phyloP scores from a whole-genome alignment of 2,797 vertebrate genomes.

The Atherinosoma microstoma region DNA sequence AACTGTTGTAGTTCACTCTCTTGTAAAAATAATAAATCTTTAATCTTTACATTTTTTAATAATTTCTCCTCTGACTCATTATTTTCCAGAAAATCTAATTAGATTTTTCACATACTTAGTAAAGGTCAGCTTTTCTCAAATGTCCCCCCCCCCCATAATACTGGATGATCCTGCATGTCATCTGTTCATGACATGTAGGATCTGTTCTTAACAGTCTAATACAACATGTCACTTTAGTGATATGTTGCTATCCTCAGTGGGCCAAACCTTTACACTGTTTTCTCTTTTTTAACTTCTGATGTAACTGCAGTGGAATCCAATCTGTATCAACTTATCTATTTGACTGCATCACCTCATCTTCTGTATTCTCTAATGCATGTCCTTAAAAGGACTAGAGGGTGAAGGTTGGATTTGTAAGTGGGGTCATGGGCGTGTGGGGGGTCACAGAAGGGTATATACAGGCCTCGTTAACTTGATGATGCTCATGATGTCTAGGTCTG shows the following conservation, averaged over 20 bases:
- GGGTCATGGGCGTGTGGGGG: constrained; percentile 48
- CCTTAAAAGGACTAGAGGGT: constrained; percentile 83
- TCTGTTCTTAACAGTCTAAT: constrained; percentile 24
- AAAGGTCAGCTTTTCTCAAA: constrained; percentile 28
- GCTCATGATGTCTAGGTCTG: constrained; percentile 27
- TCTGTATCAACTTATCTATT: constrained; percentile 58
- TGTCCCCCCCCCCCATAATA: constrained; percentile 39
- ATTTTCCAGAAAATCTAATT: background rate
- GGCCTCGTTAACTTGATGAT: constrained; percentile 30
- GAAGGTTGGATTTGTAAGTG: constrained; percentile 62
- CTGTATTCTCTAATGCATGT: constrained; percentile 66
- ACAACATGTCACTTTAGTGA: constrained; percentile 35
- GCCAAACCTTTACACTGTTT: constrained; percentile 27
- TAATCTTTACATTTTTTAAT: no score
- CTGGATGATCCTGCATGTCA: constrained; percentile 37
- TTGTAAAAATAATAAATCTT: no score
- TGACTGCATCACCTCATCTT: constrained; percentile 35
- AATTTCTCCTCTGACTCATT: background rate
- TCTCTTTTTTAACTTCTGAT: constrained; percentile 66
- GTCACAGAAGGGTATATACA: constrained; percentile 79
- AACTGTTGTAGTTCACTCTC: no score
- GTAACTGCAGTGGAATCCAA: constrained; percentile 73
- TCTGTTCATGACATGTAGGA: constrained; percentile 8
- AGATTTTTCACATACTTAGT: background rate
- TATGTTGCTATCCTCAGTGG: constrained; percentile 47